Evolutionary conservation across 2,797 vertebrate genomes (phyloP).

Genomic region (Muraenolepis orangiensis): DNA sequence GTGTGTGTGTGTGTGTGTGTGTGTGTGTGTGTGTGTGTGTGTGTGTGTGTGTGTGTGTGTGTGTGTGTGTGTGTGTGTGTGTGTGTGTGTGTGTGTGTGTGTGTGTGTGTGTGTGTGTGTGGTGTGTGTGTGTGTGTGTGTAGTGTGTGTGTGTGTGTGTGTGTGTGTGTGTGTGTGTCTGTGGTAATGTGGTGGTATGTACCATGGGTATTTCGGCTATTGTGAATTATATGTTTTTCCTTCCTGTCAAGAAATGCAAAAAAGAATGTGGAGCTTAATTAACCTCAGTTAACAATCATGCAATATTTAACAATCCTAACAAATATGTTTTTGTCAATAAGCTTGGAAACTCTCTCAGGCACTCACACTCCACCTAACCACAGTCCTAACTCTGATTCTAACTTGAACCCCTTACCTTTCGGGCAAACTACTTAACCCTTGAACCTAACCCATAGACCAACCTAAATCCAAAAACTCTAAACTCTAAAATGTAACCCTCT

Average conservation of each 20-base stretch:
- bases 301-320: constrained; percentile 1
- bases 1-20: constrained; percentile 26
- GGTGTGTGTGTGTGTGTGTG: too few species aligned
- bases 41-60: constrained; percentile 24
- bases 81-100: constrained; percentile 41
- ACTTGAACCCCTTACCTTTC: background rate
- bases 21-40: constrained; percentile 47
- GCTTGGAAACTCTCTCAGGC: background rate
- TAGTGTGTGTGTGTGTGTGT: constrained; percentile 31
- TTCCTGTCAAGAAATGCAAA: constrained; percentile 15
- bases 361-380: background rate
- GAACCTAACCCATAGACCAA: background rate
- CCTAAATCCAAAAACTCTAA: background rate
- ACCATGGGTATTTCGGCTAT: constrained; percentile 16
- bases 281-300: background rate
- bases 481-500: background rate
- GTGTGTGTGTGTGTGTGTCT: constrained; percentile 34
- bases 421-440: background rate
- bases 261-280: background rate
- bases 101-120: constrained; percentile 24
- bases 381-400: background rate
- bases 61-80: constrained; percentile 30
- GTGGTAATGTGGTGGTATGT: constrained; percentile 31
- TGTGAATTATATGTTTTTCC: constrained; percentile 34
- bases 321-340: background rate